Evolutionary conservation across 1,140 invertebrate species (phyloP).

Genomic region (Saccostrea cuccullata): DNA sequence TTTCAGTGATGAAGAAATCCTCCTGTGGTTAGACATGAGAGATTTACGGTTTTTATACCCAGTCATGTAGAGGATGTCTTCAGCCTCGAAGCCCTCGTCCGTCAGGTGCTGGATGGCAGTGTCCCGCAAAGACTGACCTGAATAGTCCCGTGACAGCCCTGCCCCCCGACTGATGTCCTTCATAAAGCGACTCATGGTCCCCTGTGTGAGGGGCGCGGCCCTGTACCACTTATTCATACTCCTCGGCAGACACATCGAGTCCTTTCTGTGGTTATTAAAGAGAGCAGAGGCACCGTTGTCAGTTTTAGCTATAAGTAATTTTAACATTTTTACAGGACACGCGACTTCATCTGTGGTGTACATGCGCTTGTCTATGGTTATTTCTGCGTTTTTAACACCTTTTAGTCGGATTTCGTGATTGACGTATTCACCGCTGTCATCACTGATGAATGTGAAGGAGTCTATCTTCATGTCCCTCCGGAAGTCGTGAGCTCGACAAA

Average conservation of each 20-base stretch:
- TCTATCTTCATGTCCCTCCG: slow-evolving; percentile 16
- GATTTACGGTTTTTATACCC: slow-evolving; percentile 32
- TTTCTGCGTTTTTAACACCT: slow-evolving; percentile 13
- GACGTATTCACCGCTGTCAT: slow-evolving; percentile 43
- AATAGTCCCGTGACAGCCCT: background rate
- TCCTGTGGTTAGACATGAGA: slow-evolving; percentile 21
- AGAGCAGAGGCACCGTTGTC: slow-evolving; percentile 4
- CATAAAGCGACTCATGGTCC: slow-evolving; percentile 35
- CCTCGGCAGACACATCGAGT: background rate
- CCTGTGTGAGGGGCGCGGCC: background rate
- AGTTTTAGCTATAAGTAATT: slow-evolving; percentile 30
- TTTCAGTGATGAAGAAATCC: slow-evolving; percentile 11
- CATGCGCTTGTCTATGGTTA: background rate
- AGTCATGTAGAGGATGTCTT: slow-evolving; percentile 48
- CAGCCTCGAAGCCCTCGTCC: slow-evolving; percentile 39
- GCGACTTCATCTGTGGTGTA: background rate
- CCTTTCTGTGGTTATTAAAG: slow-evolving; percentile 44
- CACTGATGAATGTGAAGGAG: background rate
- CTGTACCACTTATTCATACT: slow-evolving; percentile 37
- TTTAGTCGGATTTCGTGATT: slow-evolving; percentile 39
- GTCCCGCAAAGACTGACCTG: slow-evolving; percentile 32
- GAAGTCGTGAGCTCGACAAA: slow-evolving; percentile 23
- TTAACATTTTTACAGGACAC: slow-evolving; percentile 48
- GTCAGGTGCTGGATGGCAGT: slow-evolving; percentile 44
- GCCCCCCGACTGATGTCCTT: slow-evolving; percentile 40